phyloP scores from a whole-genome alignment of 2,113 vertebrate genomes.

The Callipepla squamata region DNA sequence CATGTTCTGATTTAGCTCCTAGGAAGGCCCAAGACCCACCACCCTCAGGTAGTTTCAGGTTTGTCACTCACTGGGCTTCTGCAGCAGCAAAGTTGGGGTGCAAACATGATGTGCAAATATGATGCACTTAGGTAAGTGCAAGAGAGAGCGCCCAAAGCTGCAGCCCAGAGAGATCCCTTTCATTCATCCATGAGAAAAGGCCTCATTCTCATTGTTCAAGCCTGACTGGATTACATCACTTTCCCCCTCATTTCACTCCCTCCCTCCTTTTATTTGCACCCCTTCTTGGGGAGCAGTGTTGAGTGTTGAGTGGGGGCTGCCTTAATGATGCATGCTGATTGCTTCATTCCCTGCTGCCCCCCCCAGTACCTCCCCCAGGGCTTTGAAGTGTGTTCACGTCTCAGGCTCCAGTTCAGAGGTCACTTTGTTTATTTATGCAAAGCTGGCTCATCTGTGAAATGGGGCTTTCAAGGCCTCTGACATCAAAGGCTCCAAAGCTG shows the following conservation, averaged over 20 bases:
- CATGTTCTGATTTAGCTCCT: background rate
- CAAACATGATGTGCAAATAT: background rate
- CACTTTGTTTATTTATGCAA: constrained; percentile 81
- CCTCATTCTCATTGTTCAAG: constrained; percentile 64
- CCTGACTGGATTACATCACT: constrained; percentile 75
- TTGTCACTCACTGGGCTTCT: background rate
- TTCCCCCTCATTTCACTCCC: constrained; percentile 64
- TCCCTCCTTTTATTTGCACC: constrained; percentile 52
- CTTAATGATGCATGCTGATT: constrained; percentile 73
- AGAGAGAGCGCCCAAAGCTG: background rate
- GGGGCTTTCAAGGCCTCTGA: constrained; percentile 73
- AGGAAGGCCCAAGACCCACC: background rate
- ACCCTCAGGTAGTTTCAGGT: background rate
- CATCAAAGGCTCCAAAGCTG: constrained; percentile 75
- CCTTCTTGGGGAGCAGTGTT: constrained; percentile 28
- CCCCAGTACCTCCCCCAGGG: background rate
- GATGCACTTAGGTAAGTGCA: rapidly evolving
- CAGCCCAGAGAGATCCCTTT: constrained; percentile 18
- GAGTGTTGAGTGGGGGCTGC: constrained; percentile 50
- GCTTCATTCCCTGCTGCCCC: constrained; percentile 58
- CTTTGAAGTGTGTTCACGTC: constrained; percentile 80
- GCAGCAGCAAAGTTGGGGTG: background rate
- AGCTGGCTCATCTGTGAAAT: constrained; percentile 79
- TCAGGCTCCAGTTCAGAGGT: constrained; percentile 78
- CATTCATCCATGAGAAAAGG: constrained; percentile 48